Conservation (phyloP, 2,113 vertebrate genomes). For the Cynopterus brachyotis region DNA sequence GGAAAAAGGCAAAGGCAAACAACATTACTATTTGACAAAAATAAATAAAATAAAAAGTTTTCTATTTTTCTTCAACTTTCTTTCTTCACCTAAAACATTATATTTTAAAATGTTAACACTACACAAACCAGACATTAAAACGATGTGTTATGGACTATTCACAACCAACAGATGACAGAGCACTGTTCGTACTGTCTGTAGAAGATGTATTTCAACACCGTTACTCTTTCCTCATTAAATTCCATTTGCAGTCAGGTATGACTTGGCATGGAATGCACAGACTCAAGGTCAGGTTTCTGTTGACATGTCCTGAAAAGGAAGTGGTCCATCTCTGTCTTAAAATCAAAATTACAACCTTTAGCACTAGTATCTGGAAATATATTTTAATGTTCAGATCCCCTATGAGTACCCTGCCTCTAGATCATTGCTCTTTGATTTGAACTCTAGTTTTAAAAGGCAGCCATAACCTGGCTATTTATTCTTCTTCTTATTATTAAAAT, state of each 20-base stretch:
- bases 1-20: not conserved
- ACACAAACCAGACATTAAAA: not conserved
- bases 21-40: not conserved
- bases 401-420: not conserved
- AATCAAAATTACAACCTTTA: not conserved
- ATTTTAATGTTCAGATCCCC: not conserved
- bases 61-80: not conserved
- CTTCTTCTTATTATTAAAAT: no score
- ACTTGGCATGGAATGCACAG: not conserved
- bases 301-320: not conserved
- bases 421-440: not conserved
- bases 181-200: not conserved
- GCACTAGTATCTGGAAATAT: not conserved
- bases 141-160: not conserved
- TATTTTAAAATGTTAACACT: not conserved
- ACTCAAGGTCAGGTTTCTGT: not conserved
- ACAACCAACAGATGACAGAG: not conserved
- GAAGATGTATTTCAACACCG: not conserved
- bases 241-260: not conserved
- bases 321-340: not conserved
- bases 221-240: not conserved
- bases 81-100: not conserved
- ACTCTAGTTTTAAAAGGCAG: not conserved
- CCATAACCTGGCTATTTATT: not conserved
- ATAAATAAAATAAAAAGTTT: not conserved